Percentiles rank a stretch among this genome's conserved stretches.
phyloP scores from a whole-genome alignment of 1,140 invertebrate species.

The Scaptodrosophila lebanonensis region DNA sequence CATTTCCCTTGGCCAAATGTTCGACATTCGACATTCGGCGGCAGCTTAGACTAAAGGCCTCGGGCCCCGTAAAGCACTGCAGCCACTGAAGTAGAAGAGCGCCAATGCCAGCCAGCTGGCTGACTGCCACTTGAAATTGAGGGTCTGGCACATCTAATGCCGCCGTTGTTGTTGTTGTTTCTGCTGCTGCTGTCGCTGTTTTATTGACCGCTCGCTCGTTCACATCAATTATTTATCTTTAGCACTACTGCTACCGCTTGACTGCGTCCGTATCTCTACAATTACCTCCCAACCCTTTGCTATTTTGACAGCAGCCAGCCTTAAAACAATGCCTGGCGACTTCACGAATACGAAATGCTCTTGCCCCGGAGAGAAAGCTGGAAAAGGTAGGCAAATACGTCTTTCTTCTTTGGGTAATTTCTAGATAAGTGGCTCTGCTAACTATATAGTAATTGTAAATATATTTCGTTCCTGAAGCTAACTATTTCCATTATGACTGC shows the following conservation, averaged over 20 bases:
- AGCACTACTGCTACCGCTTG: constrained; percentile 12
- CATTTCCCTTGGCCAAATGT: constrained; percentile 2
- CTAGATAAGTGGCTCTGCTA: no score
- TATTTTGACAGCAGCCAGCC: background rate
- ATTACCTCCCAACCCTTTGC: no score
- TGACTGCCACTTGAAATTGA: constrained; percentile 23
- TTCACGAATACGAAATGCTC: no score
- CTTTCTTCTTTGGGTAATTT: no score
- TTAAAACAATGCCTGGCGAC: no score
- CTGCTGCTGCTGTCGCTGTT: constrained; percentile 10
- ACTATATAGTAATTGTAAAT: no score
- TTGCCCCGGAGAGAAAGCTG: no score
- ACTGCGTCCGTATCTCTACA: no score
- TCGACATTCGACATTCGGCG: constrained; percentile 32
- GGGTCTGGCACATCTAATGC: constrained; percentile 13
- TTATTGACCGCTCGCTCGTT: constrained; percentile 44
- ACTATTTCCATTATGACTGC: no score
- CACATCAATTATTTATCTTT: constrained; percentile 51
- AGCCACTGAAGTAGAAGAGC: background rate
- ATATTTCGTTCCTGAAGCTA: no score
- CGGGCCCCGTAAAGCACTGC: constrained; percentile 12
- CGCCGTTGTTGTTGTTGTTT: background rate
- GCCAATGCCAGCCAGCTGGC: constrained; percentile 14
- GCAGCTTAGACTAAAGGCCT: constrained; percentile 39
- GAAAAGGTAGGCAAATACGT: no score